Conservation (phyloP, 2,113 vertebrate genomes). For the Phrynocephalus versicolor region DNA sequence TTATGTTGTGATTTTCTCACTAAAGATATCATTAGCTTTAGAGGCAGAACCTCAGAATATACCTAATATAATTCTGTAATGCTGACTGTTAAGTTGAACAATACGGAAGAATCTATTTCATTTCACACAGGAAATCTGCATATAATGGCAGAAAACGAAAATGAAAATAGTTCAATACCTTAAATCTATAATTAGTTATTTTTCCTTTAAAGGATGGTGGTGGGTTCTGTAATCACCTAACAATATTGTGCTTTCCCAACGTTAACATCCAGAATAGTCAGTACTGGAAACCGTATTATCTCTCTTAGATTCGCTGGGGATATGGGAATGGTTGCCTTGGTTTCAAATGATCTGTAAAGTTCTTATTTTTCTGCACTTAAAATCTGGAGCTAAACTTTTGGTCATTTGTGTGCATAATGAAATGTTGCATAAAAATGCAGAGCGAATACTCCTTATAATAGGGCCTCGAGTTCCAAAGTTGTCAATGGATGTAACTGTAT, state of each 20-base stretch:
- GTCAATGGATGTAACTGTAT: background rate
- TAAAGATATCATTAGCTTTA: conserved; percentile 13
- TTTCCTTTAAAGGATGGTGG: background rate
- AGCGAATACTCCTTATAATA: background rate
- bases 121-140: conserved; percentile 43
- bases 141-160: conserved; percentile 36
- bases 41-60: conserved; percentile 46
- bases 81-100: conserved; percentile 17
- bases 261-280: conserved; percentile 23
- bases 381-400: background rate
- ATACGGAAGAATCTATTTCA: conserved; percentile 43
- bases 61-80: conserved; percentile 42
- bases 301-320: conserved; percentile 26
- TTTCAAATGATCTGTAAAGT: conserved; percentile 7
- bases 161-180: conserved; percentile 39
- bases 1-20: conserved; percentile 45
- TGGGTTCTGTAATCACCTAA: background rate
- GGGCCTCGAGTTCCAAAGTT: background rate
- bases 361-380: conserved; percentile 1
- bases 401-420: background rate
- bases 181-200: conserved; percentile 41
- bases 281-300: conserved; percentile 6
- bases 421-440: background rate
- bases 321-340: conserved; percentile 20
- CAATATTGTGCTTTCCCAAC: conserved; percentile 12